Conservation (phyloP, 1,140 invertebrate species). For the Drosophila tropicalis region DNA sequence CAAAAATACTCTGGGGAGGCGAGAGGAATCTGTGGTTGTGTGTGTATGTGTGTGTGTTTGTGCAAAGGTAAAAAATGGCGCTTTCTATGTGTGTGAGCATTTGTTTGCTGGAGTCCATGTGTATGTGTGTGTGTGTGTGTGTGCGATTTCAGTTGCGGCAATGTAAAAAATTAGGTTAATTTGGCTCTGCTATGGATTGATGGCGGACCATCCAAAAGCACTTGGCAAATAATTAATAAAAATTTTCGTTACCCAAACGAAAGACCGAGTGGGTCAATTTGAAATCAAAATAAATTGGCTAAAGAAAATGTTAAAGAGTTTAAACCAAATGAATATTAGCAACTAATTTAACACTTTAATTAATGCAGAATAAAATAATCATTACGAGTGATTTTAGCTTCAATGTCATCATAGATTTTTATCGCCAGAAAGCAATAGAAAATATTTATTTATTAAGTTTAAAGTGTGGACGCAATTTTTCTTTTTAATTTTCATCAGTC, state of each 20-base stretch:
- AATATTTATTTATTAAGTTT: too few relatives aligned
- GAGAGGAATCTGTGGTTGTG: constrained; percentile 17
- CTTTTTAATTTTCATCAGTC: not conserved
- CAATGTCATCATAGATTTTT: too few relatives aligned
- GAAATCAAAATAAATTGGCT: constrained; percentile 11
- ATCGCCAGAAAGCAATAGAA: too few relatives aligned
- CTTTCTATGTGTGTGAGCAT: constrained; percentile 16
- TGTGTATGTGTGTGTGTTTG: constrained; percentile 25
- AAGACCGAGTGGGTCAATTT: constrained; percentile 7
- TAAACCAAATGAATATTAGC: not conserved
- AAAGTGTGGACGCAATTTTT: too few relatives aligned
- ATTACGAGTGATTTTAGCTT: too few relatives aligned
- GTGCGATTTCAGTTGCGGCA: constrained; percentile 7
- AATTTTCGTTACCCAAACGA: constrained; percentile 17
- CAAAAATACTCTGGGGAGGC: constrained; percentile 69
- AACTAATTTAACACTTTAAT: not conserved
- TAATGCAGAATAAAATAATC: too few relatives aligned
- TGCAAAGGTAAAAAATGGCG: constrained; percentile 24
- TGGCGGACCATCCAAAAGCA: constrained; percentile 70
- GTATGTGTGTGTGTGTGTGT: not conserved
- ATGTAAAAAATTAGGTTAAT: constrained; percentile 77
- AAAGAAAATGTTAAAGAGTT: constrained; percentile 6
- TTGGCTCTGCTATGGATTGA: constrained; percentile 64
- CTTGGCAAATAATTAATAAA: constrained; percentile 80
- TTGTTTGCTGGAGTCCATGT: constrained; percentile 31